phyloP scores from a whole-genome alignment of 1,140 invertebrate genomes.

The Drosophila takahashii region DNA sequence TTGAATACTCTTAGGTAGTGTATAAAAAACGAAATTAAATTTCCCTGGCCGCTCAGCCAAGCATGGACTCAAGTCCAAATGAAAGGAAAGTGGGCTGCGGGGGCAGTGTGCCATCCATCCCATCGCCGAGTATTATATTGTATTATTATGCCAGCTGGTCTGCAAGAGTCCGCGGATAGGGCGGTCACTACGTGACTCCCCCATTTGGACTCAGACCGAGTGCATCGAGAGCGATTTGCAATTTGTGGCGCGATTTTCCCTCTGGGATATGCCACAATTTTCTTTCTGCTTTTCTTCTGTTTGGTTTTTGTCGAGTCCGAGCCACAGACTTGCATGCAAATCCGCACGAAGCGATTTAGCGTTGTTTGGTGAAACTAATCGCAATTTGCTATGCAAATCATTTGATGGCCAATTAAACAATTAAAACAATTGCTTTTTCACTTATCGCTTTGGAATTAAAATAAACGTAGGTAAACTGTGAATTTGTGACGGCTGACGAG shows the following conservation, averaged over 20 bases:
- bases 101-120: slow-evolving; percentile 49
- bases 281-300: slow-evolving; percentile 4
- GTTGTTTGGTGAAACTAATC: slow-evolving; percentile 56
- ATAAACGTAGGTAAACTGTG: not conserved
- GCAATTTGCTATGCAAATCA: slow-evolving; percentile 39
- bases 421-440: slow-evolving; percentile 37
- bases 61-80: slow-evolving; percentile 34
- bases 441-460: slow-evolving; percentile 13
- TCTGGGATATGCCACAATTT: slow-evolving; percentile 27
- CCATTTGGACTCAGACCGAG: slow-evolving; percentile 12
- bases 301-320: slow-evolving; percentile 36
- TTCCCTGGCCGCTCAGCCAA: slow-evolving; percentile 62
- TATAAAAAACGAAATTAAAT: slow-evolving; percentile 64
- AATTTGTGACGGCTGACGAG: not conserved
- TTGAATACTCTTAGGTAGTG: slow-evolving; percentile 11
- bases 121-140: slow-evolving; percentile 1
- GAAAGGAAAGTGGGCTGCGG: slow-evolving; percentile 38
- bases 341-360: slow-evolving; percentile 55
- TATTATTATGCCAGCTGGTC: slow-evolving; percentile 32
- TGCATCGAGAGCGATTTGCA: slow-evolving; percentile 50
- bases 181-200: slow-evolving; percentile 39
- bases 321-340: slow-evolving; percentile 65
- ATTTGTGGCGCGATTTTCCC: slow-evolving; percentile 42
- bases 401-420: slow-evolving; percentile 58
- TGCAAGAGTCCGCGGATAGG: slow-evolving; percentile 10